A percentile compares a stretch with the other conserved stretches of the same genome.
These are phyloP conservation scores for Rhynchopsitta pachyrhyncha DNA, from an alignment of 2,113 vertebrate species.

Conservation along the genomic window DNA sequence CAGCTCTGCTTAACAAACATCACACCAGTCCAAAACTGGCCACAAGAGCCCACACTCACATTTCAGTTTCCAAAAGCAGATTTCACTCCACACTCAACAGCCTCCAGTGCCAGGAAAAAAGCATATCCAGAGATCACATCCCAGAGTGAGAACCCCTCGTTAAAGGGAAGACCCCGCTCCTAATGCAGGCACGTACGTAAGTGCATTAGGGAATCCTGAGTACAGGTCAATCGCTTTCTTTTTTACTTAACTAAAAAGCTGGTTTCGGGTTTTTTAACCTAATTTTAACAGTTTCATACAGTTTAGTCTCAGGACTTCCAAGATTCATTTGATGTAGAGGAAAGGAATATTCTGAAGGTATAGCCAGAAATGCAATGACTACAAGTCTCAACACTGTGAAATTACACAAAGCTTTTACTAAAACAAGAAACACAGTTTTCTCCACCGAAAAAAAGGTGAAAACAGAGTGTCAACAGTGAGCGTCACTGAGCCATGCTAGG, in stretches of 20 bases:
- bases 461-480: background rate
- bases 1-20: background rate
- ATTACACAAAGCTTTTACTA: background rate
- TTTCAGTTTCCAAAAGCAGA: background rate
- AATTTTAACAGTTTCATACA: background rate
- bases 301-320: accelerated
- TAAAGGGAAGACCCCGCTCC: accelerated
- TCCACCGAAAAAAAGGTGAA: background rate
- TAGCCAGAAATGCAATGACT: background rate
- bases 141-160: background rate
- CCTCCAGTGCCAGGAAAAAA: background rate
- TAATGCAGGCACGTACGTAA: background rate
- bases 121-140: background rate
- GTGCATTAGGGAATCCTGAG: background rate
- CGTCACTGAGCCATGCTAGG: background rate
- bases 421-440: background rate
- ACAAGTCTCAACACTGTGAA: background rate
- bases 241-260: background rate
- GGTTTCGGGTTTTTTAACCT: background rate
- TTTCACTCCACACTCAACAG: background rate
- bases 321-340: background rate
- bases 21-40: background rate
- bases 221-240: background rate
- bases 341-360: background rate
- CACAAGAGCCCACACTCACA: background rate